These are phyloP conservation scores for Rhyacophila evoluta DNA, from an alignment of 2,888 invertebrate species.

Conservation along the genomic window DNA sequence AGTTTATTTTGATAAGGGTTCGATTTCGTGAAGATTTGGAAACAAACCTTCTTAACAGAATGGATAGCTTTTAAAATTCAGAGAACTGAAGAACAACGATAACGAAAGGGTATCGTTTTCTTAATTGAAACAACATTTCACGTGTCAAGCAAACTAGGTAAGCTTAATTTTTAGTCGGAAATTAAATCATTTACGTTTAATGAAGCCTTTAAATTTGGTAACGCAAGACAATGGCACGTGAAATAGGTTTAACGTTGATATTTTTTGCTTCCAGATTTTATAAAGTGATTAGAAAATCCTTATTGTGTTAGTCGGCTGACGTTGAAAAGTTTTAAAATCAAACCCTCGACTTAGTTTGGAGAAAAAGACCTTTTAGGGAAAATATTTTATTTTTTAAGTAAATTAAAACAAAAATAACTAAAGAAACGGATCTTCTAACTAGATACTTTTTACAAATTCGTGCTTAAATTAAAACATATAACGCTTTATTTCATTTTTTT, in stretches of 20 bases:
- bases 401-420: no score
- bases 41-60: background rate
- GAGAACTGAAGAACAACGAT: background rate
- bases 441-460: no score
- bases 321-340: no score
- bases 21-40: background rate
- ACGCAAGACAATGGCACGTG: background rate
- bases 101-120: slow-evolving; percentile 4
- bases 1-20: no score
- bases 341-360: no score
- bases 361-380: no score
- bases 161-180: slow-evolving; percentile 22
- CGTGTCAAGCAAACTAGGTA: background rate
- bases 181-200: slow-evolving; percentile 6
- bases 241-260: background rate
- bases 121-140: slow-evolving; percentile 24
- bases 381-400: no score
- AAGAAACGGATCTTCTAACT: no score
- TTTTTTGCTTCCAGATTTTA: background rate
- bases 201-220: background rate
- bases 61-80: background rate
- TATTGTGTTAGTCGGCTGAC: no score
- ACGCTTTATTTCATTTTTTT: no score
- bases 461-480: no score
- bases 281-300: no score